Evolutionary conservation across 2,888 invertebrate species (phyloP), one percentile per base, ranked within the genome.

Genomic region (Plebejus anna): DNA sequence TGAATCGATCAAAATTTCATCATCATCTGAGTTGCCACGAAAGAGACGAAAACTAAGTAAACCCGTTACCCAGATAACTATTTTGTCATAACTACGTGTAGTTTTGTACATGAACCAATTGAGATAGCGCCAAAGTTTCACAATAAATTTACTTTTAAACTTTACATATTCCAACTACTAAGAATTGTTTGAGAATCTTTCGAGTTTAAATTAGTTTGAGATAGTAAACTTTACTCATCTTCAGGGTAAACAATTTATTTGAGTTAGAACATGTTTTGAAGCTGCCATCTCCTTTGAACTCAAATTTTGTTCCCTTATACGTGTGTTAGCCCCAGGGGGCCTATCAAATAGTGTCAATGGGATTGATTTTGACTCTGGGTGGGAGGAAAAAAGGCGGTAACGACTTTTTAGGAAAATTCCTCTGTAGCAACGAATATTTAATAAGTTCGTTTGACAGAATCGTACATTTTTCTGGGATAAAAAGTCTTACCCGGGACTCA

Each of bases 131-230:
- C 16, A 5, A 55, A 73, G 28, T 73, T 73, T 51, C 47, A 22
- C 73, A 32, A 55, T 73, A 73, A 73, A 73, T 73, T 51, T 73
- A 36, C 73, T 73, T 73, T 73, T 36, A 51, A 55, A 73, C 73
- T 73, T 73, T 73, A 73, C 73, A 73, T 73, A 55, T 73, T 73
- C 51, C 47, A 73, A 73, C 55, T 73, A 7, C 73, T 73, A 55
- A 73, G 73, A 73, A 73, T 73, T 51, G 73, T 72, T 72, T 42
- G 42, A 55, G 47, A 73, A 73, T 73, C 73, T 73, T 73, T 73
- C 32, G 32, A 73, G 51, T 55, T 73, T 51, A 73, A 73, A 73
- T 73, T 73, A 73, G 73, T 55, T 73, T 51, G 51, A 42, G 22
- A 73, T 55, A 73, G 73, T 73, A 55, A 73, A 73, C 55, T 73